A percentile compares a stretch with the other conserved stretches of the same genome.
Conservation (phyloP, 1,140 invertebrate species). For the Solenopsis fugax region DNA sequence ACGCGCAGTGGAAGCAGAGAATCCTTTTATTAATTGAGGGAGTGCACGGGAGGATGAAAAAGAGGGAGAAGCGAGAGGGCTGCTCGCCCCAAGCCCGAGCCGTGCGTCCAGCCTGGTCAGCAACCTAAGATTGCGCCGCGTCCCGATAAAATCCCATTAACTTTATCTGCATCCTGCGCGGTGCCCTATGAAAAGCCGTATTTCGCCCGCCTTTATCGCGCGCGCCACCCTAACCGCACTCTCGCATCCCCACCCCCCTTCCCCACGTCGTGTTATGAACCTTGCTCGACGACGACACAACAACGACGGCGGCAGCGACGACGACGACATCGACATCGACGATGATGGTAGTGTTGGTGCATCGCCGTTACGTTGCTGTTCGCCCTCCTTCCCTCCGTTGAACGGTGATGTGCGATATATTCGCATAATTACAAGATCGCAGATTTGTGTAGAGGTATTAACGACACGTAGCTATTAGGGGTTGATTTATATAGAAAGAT, state of each 20-base stretch:
- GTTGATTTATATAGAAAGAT: slow-evolving; percentile 30
- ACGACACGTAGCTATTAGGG: slow-evolving; percentile 44
- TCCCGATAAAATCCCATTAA: slow-evolving; percentile 79
- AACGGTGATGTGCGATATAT: slow-evolving; percentile 41
- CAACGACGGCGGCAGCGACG: not conserved
- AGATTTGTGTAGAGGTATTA: slow-evolving; percentile 45
- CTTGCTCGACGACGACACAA: slow-evolving; percentile 22
- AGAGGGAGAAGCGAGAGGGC: not conserved
- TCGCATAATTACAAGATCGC: slow-evolving; percentile 46
- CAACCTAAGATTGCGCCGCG: slow-evolving; percentile 73
- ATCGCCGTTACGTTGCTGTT: slow-evolving; percentile 13
- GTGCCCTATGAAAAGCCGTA: slow-evolving; percentile 50
- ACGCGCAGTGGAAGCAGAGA: slow-evolving; percentile 38
- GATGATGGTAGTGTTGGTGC: not conserved
- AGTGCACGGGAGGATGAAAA: not conserved
- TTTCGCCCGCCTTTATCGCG: slow-evolving; percentile 64
- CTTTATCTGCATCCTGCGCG: slow-evolving; percentile 76
- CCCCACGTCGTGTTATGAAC: slow-evolving; percentile 52
- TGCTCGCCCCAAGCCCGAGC: slow-evolving; percentile 41
- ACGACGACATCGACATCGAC: not conserved
- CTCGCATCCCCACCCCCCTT: not conserved
- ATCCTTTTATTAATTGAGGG: slow-evolving; percentile 73
- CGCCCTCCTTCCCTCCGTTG: slow-evolving; percentile 39
- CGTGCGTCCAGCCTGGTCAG: slow-evolving; percentile 69
- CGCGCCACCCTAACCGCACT: slow-evolving; percentile 23